These are phyloP conservation scores for Etheostoma spectabile DNA, from an alignment of 2,113 vertebrate species.

Conservation along the genomic window DNA sequence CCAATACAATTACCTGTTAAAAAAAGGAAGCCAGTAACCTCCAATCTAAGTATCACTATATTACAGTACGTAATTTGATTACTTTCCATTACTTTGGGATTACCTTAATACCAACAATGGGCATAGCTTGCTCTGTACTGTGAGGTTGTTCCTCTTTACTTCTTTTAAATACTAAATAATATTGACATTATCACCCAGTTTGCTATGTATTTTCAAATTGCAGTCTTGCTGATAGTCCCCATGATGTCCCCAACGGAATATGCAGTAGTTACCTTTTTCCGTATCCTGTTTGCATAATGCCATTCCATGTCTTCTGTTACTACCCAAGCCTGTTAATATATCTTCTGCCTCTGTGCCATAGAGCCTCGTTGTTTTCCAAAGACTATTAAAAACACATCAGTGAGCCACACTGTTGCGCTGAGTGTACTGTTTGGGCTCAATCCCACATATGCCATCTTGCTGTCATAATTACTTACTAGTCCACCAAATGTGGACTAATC, in stretches of 20 bases:
- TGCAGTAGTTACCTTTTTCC: too few species aligned
- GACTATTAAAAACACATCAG: conserved; percentile 5
- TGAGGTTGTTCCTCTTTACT: background rate
- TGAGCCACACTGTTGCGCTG: conserved; percentile 3
- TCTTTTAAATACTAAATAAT: background rate
- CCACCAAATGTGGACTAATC: background rate
- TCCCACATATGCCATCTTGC: background rate
- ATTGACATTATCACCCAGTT: background rate
- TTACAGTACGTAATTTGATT: too few species aligned
- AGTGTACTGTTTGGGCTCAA: background rate
- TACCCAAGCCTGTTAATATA: background rate
- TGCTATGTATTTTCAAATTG: too few species aligned
- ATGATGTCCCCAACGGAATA: too few species aligned
- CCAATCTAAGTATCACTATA: too few species aligned
- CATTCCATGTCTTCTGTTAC: too few species aligned
- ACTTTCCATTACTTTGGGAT: too few species aligned
- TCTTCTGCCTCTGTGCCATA: conserved; percentile 11
- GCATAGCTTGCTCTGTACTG: background rate
- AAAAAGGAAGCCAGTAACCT: too few species aligned
- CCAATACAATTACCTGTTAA: too few species aligned
- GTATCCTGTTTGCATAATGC: too few species aligned
- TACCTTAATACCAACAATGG: too few species aligned
- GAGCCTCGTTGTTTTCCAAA: conserved; percentile 7
- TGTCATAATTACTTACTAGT: conserved; percentile 8
- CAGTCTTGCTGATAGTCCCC: too few species aligned